Evolutionary conservation across 2,888 invertebrate genomes (phyloP).

Genomic region (Hypolimnas misippus): DNA sequence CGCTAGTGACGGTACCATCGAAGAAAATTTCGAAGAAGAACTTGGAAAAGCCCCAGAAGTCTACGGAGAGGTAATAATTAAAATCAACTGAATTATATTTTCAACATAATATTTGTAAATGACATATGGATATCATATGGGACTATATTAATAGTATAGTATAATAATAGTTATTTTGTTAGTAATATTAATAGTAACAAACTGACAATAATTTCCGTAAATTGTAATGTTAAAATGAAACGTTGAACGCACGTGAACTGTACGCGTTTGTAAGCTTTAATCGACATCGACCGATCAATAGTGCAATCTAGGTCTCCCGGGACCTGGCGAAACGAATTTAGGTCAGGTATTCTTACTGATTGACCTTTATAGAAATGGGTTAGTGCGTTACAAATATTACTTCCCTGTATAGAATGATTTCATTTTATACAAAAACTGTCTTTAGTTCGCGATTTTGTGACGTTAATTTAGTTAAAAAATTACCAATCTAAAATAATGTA

Average conservation of each 20-base stretch:
- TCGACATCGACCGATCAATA: conserved; percentile 37
- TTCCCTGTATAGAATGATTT: conserved; percentile 19
- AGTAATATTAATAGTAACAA: neutral
- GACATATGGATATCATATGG: no score
- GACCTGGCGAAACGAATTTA: conserved; percentile 32
- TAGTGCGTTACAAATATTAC: conserved; percentile 18
- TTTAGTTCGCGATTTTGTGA: neutral
- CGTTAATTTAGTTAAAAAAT: no score
- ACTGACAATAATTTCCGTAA: neutral
- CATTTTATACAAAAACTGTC: neutral
- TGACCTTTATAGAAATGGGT: conserved; percentile 30
- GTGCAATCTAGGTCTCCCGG: conserved; percentile 41
- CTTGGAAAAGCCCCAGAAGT: conserved; percentile 87
- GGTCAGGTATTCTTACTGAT: conserved; percentile 33
- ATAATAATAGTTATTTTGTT: neutral
- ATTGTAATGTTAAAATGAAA: neutral
- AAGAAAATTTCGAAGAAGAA: conserved; percentile 96
- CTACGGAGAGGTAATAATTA: conserved; percentile 62
- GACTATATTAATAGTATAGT: neutral
- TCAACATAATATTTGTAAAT: neutral
- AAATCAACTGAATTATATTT: neutral
- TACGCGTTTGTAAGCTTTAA: conserved; percentile 5
- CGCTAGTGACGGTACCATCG: conserved; percentile 93
- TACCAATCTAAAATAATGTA: no score
- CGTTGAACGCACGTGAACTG: neutral